These are phyloP conservation scores for Morone chrysops DNA, from an alignment of 2,113 vertebrate genomes.

Conservation along the genomic window DNA sequence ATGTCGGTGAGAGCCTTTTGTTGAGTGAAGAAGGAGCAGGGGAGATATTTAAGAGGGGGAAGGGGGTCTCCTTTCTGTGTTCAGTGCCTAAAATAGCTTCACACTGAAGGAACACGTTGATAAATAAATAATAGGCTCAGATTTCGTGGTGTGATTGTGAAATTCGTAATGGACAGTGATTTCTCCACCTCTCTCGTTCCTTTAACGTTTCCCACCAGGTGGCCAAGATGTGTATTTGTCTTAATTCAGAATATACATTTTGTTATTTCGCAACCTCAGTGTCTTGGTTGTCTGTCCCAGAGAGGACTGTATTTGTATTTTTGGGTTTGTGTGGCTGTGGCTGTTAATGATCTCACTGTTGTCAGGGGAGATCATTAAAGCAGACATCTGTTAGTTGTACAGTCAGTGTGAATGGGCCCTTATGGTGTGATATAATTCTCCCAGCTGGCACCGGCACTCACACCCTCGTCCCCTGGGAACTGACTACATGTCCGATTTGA, in stretches of 20 bases:
- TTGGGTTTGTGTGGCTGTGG: slow-evolving; percentile 46
- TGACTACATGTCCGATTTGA: slow-evolving; percentile 44
- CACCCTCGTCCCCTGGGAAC: slow-evolving; percentile 21
- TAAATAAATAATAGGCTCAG: slow-evolving; percentile 62
- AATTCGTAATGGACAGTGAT: slow-evolving; percentile 29
- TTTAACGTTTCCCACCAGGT: neutral
- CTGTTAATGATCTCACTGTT: slow-evolving; percentile 68
- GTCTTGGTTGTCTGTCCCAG: neutral
- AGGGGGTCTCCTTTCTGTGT: slow-evolving; percentile 35
- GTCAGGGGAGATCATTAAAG: slow-evolving; percentile 80
- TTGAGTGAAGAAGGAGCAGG: slow-evolving; percentile 61
- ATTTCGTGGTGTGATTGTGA: slow-evolving; percentile 31
- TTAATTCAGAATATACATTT: neutral
- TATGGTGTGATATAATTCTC: slow-evolving; percentile 73
- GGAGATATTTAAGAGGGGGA: slow-evolving; percentile 7
- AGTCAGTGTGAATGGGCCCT: slow-evolving; percentile 67
- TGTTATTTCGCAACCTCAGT: neutral
- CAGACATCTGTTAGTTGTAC: slow-evolving; percentile 77
- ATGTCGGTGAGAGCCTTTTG: slow-evolving; percentile 66
- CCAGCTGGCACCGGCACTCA: slow-evolving; percentile 63
- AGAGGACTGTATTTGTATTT: slow-evolving; percentile 40
- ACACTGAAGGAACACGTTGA: slow-evolving; percentile 26
- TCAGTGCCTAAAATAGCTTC: slow-evolving; percentile 45
- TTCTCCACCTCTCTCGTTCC: neutral
- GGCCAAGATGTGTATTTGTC: neutral